Conservation (phyloP, 2,797 vertebrate species). For the Sebastes goodei region DNA sequence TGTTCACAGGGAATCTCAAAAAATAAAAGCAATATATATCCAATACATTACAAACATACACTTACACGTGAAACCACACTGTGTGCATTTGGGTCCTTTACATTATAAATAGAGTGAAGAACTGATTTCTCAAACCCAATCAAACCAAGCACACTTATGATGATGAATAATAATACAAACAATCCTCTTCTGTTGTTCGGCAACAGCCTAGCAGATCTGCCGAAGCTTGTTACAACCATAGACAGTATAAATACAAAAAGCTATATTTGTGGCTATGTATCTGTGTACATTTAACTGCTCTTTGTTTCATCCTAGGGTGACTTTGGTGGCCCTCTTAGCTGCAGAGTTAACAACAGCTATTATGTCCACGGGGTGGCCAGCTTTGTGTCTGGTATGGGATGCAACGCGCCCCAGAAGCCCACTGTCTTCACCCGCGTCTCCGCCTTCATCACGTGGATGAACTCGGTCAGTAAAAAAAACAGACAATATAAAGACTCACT, state of each 20-base stretch:
- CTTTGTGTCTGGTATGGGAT: slow-evolving; percentile 85
- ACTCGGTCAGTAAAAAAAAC: slow-evolving; percentile 54
- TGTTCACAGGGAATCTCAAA: background rate
- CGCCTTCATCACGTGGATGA: slow-evolving; percentile 86
- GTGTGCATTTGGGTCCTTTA: background rate
- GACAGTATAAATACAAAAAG: background rate
- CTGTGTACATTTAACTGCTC: background rate
- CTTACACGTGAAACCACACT: too few relatives aligned
- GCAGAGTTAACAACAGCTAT: slow-evolving; percentile 71
- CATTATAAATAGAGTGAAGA: background rate
- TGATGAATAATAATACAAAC: background rate
- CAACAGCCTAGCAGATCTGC: background rate
- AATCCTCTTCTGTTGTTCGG: background rate
- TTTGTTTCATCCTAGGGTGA: slow-evolving; percentile 71
- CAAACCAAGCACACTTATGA: background rate
- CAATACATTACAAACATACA: too few relatives aligned
- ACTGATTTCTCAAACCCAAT: background rate
- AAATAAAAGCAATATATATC: background rate
- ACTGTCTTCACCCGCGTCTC: slow-evolving; percentile 91
- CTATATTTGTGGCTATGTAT: background rate
- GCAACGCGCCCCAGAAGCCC: slow-evolving; percentile 82
- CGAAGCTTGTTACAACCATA: background rate
- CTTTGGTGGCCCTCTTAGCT: slow-evolving; percentile 83
- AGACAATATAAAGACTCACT: background rate
- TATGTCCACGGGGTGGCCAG: slow-evolving; percentile 83